Evolutionary conservation across 2,888 invertebrate species (phyloP), one percentile per base, ranked within the genome.

Genomic region (Zootermopsis nevadensis): DNA sequence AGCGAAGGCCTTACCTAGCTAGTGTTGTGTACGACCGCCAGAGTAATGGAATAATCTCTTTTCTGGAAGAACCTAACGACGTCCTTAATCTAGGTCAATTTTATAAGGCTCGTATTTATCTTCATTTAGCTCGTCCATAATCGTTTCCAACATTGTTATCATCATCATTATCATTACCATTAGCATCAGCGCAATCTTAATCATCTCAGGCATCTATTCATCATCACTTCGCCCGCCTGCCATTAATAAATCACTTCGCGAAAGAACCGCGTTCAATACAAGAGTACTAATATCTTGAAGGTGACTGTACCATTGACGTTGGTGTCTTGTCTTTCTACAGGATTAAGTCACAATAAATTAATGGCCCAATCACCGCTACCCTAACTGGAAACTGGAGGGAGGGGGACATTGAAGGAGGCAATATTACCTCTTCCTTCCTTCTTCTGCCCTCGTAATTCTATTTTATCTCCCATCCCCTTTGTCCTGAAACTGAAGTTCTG

Each of bases 311-410:
- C 2, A 10, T 8, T 27, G 60, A 60, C 3, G 60, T n/a, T 1
- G 35, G 10, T 74, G 74, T 42, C 74, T 77, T 79, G 33, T 35
- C 80, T 67, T 67, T 76, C 74, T 80, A 22, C 77, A 27, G 60
- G 81, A 74, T 83, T 77, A 83, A 67, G 77, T 53, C 24, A 66
- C 83, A 42, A 83, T 83, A 83, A 81, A 83, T 83, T 83, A 83
- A 83, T 81, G 83, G 83, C n/a, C 83, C 83, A 83, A 83, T 83
- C 83, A 80, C 77, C 35, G 60, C 76, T 81, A 48, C 81, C 66
- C 81, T 80, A 53, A 35, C 31, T 48, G 4, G 77, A 27, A 31
- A n/a, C 38, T 42, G n/a, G 1, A n/a, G 38, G 74, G 38, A 1
- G 38, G 19, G 12, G 24, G 33, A 33, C n/a, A 33, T 74, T n/a